A percentile compares a stretch with the other conserved stretches of the same genome.
These are phyloP conservation scores for Nineta flava DNA, from an alignment of 2,888 invertebrate genomes.

Conservation along the genomic window DNA sequence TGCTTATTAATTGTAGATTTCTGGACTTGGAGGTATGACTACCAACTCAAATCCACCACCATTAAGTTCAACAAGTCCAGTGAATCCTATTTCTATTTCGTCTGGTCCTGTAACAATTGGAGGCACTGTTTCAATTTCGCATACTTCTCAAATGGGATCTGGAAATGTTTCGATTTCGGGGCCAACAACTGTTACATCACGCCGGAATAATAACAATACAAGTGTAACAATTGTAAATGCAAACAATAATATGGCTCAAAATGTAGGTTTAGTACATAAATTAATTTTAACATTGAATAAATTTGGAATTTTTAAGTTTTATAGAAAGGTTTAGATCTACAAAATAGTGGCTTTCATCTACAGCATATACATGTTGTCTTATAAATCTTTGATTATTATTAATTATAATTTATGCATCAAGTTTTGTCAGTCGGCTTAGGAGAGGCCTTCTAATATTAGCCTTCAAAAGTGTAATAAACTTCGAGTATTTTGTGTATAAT, in stretches of 20 bases:
- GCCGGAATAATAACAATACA: conserved; percentile 50
- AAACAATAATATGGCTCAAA: conserved; percentile 23
- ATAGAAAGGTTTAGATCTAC: too few relatives aligned
- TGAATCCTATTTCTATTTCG: conserved; percentile 24
- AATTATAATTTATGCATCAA: too few relatives aligned
- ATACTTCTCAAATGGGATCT: conserved; percentile 23
- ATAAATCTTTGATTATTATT: too few relatives aligned
- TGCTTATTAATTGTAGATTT: conserved; percentile 1
- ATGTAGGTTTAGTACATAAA: not conserved
- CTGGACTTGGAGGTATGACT: not conserved
- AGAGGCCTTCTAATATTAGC: too few relatives aligned
- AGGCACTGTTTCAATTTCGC: conserved; percentile 14
- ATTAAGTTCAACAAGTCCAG: conserved; percentile 13
- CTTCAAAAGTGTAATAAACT: too few relatives aligned
- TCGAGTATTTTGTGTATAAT: too few relatives aligned
- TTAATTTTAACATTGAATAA: too few relatives aligned
- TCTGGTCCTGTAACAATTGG: conserved; percentile 21
- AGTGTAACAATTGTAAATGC: conserved; percentile 59
- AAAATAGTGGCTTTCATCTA: too few relatives aligned
- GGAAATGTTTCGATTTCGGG: conserved; percentile 37
- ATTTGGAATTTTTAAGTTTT: too few relatives aligned
- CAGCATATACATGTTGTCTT: too few relatives aligned
- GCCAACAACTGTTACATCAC: conserved; percentile 43
- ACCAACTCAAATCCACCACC: not conserved
- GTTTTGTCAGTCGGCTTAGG: too few relatives aligned